Evolutionary conservation across 2,113 vertebrate species (phyloP).

Genomic region (Carassius auratus): DNA sequence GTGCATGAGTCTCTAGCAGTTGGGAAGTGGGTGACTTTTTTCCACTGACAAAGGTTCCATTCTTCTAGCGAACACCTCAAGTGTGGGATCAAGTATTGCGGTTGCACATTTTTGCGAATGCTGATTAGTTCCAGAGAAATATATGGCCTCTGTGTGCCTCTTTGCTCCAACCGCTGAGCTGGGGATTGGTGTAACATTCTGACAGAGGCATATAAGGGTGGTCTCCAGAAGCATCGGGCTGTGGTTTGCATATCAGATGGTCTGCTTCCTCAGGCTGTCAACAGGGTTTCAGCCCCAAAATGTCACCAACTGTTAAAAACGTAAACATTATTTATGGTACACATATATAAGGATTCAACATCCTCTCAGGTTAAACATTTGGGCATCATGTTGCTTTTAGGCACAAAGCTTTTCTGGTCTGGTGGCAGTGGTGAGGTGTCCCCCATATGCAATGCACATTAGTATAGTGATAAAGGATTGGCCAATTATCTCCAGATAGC

Average conservation of each 20-base stretch:
- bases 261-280: conserved; percentile 46
- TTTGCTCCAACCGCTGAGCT: conserved; percentile 5
- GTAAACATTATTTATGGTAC: background rate
- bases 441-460: conserved; percentile 20
- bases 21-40: conserved; percentile 60
- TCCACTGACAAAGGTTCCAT: conserved; percentile 65
- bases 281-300: conserved; percentile 21
- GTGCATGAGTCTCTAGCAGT: conserved; percentile 30
- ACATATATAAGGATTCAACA: background rate
- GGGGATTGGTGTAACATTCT: conserved; percentile 25
- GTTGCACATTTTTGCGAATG: conserved; percentile 52
- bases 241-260: conserved; percentile 57
- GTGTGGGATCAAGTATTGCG: conserved; percentile 48
- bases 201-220: conserved; percentile 22
- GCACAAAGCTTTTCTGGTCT: background rate
- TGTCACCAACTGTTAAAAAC: background rate
- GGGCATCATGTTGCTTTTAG: background rate
- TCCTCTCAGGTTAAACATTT: conserved; percentile 39
- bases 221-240: conserved; percentile 40
- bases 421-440: background rate
- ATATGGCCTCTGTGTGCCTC: conserved; percentile 41
- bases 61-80: conserved; percentile 60
- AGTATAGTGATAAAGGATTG: conserved; percentile 35
- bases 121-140: conserved; percentile 60
- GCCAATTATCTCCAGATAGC: conserved; percentile 34